Conservation (phyloP, 2,113 vertebrate species). For the Eurypyga helias region DNA sequence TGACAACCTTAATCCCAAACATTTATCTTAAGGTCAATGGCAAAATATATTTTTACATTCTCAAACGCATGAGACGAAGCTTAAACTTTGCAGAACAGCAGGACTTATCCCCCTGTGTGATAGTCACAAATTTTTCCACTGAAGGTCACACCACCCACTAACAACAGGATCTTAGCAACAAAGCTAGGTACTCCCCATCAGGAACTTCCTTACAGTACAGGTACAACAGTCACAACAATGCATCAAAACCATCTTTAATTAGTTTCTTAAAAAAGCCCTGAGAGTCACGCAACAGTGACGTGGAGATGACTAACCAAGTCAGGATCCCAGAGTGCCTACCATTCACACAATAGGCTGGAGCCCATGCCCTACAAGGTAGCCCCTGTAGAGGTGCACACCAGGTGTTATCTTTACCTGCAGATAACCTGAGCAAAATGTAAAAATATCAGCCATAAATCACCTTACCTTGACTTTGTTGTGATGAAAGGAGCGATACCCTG, state of each 20-base stretch:
- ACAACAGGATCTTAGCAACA: background rate
- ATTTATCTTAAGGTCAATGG: background rate
- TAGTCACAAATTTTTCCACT: background rate
- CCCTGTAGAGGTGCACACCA: background rate
- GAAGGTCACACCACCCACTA: background rate
- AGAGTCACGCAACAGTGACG: rapidly evolving
- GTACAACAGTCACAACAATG: rapidly evolving
- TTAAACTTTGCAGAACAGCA: background rate
- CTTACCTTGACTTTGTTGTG: background rate
- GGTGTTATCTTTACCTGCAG: background rate
- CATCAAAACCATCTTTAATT: background rate
- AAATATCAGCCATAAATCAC: rapidly evolving
- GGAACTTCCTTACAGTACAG: background rate
- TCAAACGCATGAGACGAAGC: background rate
- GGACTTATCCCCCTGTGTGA: rapidly evolving
- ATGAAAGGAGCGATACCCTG: rapidly evolving
- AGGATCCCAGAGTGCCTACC: rapidly evolving
- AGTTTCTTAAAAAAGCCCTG: background rate
- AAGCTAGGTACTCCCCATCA: background rate
- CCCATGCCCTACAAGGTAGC: background rate
- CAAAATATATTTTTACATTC: background rate
- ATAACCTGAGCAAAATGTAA: background rate
- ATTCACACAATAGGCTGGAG: rapidly evolving
- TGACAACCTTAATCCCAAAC: background rate
- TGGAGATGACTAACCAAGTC: background rate